Conservation (phyloP, 2,113 vertebrate genomes). For the Mesembrinibis cayennensis region DNA sequence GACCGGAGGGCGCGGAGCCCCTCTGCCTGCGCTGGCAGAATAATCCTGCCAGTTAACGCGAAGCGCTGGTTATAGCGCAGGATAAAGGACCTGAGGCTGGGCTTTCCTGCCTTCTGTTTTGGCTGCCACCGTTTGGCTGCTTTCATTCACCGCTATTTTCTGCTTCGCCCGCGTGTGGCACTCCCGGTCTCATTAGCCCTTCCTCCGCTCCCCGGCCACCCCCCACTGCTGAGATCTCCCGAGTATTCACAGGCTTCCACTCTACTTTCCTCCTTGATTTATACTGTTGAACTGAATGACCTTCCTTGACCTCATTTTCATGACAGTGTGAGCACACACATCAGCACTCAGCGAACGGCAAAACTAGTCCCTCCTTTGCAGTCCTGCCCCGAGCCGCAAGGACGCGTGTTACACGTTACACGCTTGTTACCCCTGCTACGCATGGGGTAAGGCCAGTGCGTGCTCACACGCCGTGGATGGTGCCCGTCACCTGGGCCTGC, state of each 20-base stretch:
- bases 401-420: background rate
- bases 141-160: background rate
- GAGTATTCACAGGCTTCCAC: slow-evolving; percentile 51
- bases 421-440: too few relatives aligned
- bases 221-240: slow-evolving; percentile 13
- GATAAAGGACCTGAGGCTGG: slow-evolving; percentile 11
- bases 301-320: slow-evolving; percentile 69
- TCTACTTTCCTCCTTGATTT: slow-evolving; percentile 67
- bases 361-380: background rate
- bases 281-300: slow-evolving; percentile 57
- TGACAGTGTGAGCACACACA: slow-evolving; percentile 38
- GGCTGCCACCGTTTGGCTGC: slow-evolving; percentile 23
- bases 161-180: background rate
- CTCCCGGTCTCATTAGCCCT: background rate
- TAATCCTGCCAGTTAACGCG: slow-evolving; percentile 12
- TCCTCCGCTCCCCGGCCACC: background rate
- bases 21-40: background rate
- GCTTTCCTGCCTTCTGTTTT: slow-evolving; percentile 51
- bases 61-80: background rate
- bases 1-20: background rate
- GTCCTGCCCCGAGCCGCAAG: background rate
- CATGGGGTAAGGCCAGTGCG: too few relatives aligned
- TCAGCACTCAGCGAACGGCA: background rate
- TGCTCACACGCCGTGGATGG: background rate
- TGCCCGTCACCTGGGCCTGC: background rate